Evolutionary conservation across 92 coral and sea anemone species (phyloP), one percentile per base, ranked within the genome.

Genomic region (Umimayanthus kanabou): DNA sequence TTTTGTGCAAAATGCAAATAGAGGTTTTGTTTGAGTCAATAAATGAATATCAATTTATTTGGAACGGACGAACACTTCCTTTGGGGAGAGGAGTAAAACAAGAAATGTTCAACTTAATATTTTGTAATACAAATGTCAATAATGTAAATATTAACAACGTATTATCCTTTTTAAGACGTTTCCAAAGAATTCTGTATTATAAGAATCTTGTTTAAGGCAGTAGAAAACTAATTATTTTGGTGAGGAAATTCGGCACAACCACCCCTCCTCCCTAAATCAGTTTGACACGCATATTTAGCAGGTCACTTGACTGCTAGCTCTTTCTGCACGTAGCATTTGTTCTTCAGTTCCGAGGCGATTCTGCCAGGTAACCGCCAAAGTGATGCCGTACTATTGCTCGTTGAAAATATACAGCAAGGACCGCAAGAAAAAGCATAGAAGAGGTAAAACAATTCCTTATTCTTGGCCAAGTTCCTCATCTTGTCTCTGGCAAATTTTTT

Each of bases 1-100:
- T 81, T 78, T 81, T 81, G 75, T 81, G 73, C 53, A 83, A 83
- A 83, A 83, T 83, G 87, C 87, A 83, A 83, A 83, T 83, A 64
- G 29, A 28, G 86, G 67, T 83, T 82, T 83, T 42, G 77, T 70
- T 70, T 71, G 77, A 83, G 61, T 71, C 73, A 39, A 81, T 70
- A 83, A 53, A 43, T 70, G 87, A 83, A 82, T 82, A 82, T 82
- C 86, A 82, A n/a, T 82, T 82, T 69, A 43, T 69, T 3, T 30
- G 16, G 42, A 81, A 82, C 42, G 26, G 23, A 14, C 49, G 43
- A 83, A 16, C 6, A 20, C 13, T 43, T 25, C 65, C 87, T 72
- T 55, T 83, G 78, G 79, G 87, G 87, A 28, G 87, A 45, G 79
- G 87, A 37, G 77, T 43, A 43, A 71, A 57, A 57, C 29, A 13